A percentile compares a stretch with the other conserved stretches of the same genome.
These are phyloP conservation scores for Teleogryllus occipitalis DNA, from an alignment of 1,140 invertebrate genomes.

Conservation along the genomic window DNA sequence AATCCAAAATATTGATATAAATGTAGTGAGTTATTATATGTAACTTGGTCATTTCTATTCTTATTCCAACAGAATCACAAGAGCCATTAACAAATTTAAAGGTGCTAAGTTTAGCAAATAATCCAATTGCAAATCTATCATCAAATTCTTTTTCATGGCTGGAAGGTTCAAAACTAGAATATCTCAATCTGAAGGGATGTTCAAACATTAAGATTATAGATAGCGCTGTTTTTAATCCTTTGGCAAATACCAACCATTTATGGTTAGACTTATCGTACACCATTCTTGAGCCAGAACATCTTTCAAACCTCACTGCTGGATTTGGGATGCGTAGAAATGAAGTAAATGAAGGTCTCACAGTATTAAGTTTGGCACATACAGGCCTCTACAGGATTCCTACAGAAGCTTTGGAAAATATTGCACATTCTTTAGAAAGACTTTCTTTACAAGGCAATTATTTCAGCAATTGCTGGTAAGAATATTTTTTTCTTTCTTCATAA, in stretches of 20 bases:
- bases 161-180: neutral
- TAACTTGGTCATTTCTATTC: too few species aligned
- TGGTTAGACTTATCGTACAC: neutral
- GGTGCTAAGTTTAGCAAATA: neutral
- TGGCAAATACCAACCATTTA: neutral
- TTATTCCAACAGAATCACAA: too few species aligned
- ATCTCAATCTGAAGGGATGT: neutral
- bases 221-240: neutral
- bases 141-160: neutral
- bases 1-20: too few species aligned
- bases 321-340: neutral
- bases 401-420: neutral
- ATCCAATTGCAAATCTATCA: neutral
- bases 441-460: neutral
- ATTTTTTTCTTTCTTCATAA: too few species aligned
- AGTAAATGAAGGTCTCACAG: neutral
- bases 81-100: neutral
- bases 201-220: neutral
- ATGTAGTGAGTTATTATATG: too few species aligned
- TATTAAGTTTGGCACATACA: neutral
- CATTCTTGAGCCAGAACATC: neutral
- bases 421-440: neutral
- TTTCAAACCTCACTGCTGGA: neutral
- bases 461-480: neutral
- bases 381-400: neutral